Conservation (phyloP, 2,888 invertebrate species). For the Tetragonisca angustula region DNA sequence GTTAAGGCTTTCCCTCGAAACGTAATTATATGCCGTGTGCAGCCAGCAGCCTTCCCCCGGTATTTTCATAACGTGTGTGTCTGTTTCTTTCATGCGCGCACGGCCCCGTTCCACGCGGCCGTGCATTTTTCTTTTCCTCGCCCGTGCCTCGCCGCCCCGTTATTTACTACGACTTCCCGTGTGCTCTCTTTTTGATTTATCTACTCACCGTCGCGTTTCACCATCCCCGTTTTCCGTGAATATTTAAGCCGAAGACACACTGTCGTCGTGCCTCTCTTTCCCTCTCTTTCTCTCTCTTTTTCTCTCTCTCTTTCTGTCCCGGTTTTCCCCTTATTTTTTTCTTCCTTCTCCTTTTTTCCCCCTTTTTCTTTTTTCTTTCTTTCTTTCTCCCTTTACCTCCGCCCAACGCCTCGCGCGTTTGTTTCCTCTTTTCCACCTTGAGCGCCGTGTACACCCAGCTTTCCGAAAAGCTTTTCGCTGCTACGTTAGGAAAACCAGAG, state of each 20-base stretch:
- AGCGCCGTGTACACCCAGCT: background rate
- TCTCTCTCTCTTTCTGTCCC: background rate
- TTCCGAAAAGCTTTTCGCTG: constrained; percentile 8
- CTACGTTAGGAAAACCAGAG: background rate
- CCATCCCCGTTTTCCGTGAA: constrained; percentile 48
- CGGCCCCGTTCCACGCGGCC: constrained; percentile 41
- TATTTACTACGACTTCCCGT: constrained; percentile 40
- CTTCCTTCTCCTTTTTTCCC: background rate
- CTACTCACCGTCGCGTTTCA: constrained; percentile 48
- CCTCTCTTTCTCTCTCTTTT: background rate
- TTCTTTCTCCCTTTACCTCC: background rate
- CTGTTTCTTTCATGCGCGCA: constrained; percentile 41
- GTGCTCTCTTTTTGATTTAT: constrained; percentile 50
- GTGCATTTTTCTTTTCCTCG: constrained; percentile 33
- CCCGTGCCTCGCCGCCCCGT: constrained; percentile 26
- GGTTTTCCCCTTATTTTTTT: background rate
- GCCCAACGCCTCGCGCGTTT: background rate
- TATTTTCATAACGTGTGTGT: constrained; percentile 40
- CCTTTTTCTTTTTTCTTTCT: background rate
- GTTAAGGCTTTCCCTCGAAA: constrained; percentile 19
- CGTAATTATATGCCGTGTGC: constrained; percentile 26
- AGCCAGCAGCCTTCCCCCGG: constrained; percentile 9
- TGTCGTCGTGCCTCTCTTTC: background rate
- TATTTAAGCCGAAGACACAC: constrained; percentile 58
- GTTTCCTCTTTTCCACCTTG: background rate